phyloP scores from a whole-genome alignment of 2,113 vertebrate species.

The Syngnathoides biaculeatus region DNA sequence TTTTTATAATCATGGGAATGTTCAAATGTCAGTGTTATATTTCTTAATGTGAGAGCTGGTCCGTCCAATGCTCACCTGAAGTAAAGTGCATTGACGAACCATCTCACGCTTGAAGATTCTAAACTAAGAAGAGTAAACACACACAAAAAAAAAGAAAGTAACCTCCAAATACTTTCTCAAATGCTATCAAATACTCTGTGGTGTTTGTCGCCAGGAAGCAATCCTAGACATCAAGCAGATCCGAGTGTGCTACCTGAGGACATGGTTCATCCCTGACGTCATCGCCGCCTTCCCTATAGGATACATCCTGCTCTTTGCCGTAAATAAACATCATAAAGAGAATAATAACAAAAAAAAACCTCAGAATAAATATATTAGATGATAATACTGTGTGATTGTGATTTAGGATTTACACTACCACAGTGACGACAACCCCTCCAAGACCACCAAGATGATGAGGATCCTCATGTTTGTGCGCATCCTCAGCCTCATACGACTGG shows the following conservation, averaged over 20 bases:
- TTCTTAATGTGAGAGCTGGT: not conserved
- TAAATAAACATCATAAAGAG: conserved; percentile 40
- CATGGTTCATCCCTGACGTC: conserved; percentile 73
- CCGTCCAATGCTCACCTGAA: not conserved
- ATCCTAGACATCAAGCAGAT: conserved; percentile 73
- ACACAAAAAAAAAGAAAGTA: no score
- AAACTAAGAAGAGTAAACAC: no score
- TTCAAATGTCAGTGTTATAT: no score
- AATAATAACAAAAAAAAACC: not conserved
- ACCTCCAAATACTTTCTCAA: conserved; percentile 31
- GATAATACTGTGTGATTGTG: not conserved
- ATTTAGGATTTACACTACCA: conserved; percentile 62
- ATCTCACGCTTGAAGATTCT: no score
- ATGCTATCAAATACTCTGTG: no score
- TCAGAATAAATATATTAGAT: not conserved
- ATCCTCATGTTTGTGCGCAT: conserved; percentile 75
- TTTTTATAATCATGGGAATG: no score
- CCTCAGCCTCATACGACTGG: conserved; percentile 70
- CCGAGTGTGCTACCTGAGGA: conserved; percentile 67
- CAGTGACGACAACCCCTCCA: conserved; percentile 56
- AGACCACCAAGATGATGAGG: conserved; percentile 72
- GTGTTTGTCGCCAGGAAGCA: conserved; percentile 57
- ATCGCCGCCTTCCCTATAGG: conserved; percentile 75
- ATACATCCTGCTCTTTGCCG: conserved; percentile 71
- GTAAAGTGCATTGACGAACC: no score